These are phyloP conservation scores for Psix sp. DNA, from an alignment of 1,140 invertebrate genomes.

Conservation along the genomic window DNA sequence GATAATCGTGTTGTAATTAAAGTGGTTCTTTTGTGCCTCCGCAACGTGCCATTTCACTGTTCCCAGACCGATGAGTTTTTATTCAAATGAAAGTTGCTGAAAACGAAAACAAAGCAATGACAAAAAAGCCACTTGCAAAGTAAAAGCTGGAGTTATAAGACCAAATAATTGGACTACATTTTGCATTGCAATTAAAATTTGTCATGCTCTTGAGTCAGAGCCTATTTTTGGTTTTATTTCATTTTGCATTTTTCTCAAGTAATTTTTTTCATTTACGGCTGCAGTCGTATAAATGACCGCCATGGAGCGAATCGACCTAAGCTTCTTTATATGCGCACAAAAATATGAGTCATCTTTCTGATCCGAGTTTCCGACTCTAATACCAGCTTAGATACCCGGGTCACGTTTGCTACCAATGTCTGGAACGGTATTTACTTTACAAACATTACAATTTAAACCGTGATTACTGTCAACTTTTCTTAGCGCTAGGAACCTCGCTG, in stretches of 20 bases:
- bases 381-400: slow-evolving; percentile 19
- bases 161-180: too few relatives aligned
- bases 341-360: slow-evolving; percentile 4
- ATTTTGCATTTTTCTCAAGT: too few relatives aligned
- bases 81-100: too few relatives aligned
- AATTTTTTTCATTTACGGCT: too few relatives aligned
- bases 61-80: too few relatives aligned
- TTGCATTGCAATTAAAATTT: too few relatives aligned
- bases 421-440: slow-evolving; percentile 37
- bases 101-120: too few relatives aligned
- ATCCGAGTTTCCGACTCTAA: slow-evolving; percentile 13
- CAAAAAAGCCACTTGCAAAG: too few relatives aligned
- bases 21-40: slow-evolving; percentile 24
- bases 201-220: too few relatives aligned
- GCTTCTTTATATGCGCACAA: slow-evolving; percentile 24
- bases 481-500: slow-evolving; percentile 77
- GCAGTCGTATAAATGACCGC: slow-evolving; percentile 21
- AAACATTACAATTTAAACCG: slow-evolving; percentile 52
- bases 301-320: slow-evolving; percentile 18
- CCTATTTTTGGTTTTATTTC: too few relatives aligned
- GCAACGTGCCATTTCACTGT: too few relatives aligned
- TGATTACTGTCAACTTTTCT: slow-evolving; percentile 34
- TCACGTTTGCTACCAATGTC: slow-evolving; percentile 46
- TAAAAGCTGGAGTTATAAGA: too few relatives aligned
- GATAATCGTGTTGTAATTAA: slow-evolving; percentile 43